Conservation (phyloP, 2,113 vertebrate genomes). For the Cyphomyrus plagiostoma region DNA sequence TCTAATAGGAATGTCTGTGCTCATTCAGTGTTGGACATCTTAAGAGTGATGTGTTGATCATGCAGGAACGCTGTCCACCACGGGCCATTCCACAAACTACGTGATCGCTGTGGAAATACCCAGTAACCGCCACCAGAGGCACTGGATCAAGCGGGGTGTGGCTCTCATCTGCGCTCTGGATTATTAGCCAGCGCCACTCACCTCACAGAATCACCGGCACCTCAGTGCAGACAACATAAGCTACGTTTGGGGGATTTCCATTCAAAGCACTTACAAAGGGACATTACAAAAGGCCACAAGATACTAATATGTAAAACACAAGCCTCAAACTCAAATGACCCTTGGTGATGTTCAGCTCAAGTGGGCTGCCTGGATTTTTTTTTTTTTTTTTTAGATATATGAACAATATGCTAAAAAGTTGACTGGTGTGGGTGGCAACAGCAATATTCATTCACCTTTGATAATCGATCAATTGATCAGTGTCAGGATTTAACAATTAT, state of each 20-base stretch:
- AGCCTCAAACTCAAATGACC: background rate
- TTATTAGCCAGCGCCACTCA: conserved; percentile 53
- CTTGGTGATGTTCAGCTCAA: background rate
- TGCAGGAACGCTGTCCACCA: conserved; percentile 78
- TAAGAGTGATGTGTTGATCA: conserved; percentile 15
- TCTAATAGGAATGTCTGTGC: background rate
- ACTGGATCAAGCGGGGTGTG: conserved; percentile 85
- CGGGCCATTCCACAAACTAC: conserved; percentile 82
- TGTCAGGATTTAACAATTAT: background rate
- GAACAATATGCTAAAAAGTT: background rate
- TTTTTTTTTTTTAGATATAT: background rate
- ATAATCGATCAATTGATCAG: background rate
- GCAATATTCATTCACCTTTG: background rate
- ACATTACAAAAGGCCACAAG: background rate
- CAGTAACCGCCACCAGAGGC: conserved; percentile 56
- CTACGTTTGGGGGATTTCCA: background rate
- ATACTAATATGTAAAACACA: background rate
- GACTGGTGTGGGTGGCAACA: background rate
- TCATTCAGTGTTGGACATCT: background rate
- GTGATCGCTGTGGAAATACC: conserved; percentile 80
- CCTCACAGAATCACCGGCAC: background rate
- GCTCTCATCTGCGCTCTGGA: conserved; percentile 83
- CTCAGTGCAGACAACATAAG: background rate
- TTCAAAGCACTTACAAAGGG: background rate
- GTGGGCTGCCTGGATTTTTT: background rate